Evolutionary conservation across 2,888 invertebrate genomes (phyloP), one percentile per base, ranked within the genome.

Genomic region (Oscheius sp.): DNA sequence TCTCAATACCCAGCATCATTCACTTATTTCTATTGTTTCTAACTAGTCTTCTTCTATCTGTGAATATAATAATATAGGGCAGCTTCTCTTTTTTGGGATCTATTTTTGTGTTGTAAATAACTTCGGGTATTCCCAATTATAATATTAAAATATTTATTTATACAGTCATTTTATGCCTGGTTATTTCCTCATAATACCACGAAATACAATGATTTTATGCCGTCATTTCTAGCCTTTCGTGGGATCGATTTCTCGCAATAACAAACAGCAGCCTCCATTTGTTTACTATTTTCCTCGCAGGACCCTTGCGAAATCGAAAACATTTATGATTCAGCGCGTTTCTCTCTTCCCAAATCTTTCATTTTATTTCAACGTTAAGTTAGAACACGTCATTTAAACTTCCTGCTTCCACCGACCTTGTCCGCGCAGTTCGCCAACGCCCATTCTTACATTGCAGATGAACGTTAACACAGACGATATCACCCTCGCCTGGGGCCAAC

Each of bases 401-500:
- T 61, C 61, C 61, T 61, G 61, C 41, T 61, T 61, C 27, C 29
- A 25, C 29, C 25, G 61, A 43, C 61, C 61, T 61, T 41, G 12
- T 25, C 43, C 18, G 23, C 43, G 43, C 6, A 61, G 6, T 41
- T 23, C 12, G 41, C 43, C 43, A 21, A 21, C 18, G 6, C 43
- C 18, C 41, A 41, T 61, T 66, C 41, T 18, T 23, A 12, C 21
- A 18, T 49, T 69, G 21, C 56, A 69, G 43, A 86, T 86, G 85
- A 77, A 85, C 76, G 87, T 86, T 1, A 77, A 82, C 45, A 83
- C 75, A 27, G 86, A 88, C 69, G 87, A 87, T 68, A 84, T 87
- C 56, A 86, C 86, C 1, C 82, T 87, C 49, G 84, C 86, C 9
- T 87, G 87, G 87, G 87, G 87, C 18, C 84, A 84, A 69, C 74